Evolutionary conservation across 64 coral and sea anemone species (phyloP).

Genomic region (Montipora cactus): DNA sequence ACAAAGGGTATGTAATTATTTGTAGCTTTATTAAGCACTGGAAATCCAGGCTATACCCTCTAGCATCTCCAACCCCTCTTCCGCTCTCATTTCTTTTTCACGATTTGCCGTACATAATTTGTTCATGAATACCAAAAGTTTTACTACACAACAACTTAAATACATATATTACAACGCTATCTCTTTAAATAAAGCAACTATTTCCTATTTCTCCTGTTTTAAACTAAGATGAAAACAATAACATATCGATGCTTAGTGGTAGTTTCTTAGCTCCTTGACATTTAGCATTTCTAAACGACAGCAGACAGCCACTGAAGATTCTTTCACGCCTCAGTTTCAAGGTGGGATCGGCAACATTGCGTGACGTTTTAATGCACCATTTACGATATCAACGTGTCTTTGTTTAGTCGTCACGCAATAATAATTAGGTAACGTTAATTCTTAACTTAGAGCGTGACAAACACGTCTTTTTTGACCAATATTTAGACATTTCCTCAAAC

Average conservation of each 20-base stretch:
- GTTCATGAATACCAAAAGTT: neutral
- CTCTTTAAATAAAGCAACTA: neutral
- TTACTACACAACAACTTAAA: neutral
- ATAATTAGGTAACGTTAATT: neutral
- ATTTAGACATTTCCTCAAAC: too few species aligned
- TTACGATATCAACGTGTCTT: neutral
- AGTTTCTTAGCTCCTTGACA: too few species aligned
- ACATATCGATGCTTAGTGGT: too few species aligned
- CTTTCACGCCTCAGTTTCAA: neutral
- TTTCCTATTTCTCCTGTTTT: neutral
- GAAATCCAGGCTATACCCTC: too few species aligned
- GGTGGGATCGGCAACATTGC: neutral
- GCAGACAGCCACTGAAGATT: too few species aligned
- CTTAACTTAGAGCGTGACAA: neutral
- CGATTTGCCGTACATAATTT: neutral
- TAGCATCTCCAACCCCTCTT: too few species aligned
- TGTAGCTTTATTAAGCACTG: too few species aligned
- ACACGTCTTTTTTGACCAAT: neutral
- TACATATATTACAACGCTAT: neutral
- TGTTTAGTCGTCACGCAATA: neutral
- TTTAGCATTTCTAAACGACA: too few species aligned
- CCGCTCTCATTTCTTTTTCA: neutral
- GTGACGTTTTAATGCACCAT: neutral
- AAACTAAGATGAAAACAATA: neutral
- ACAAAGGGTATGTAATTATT: too few species aligned